These are phyloP conservation scores for Exocentrus adspersus DNA, from an alignment of 2,888 invertebrate genomes.

Conservation along the genomic window DNA sequence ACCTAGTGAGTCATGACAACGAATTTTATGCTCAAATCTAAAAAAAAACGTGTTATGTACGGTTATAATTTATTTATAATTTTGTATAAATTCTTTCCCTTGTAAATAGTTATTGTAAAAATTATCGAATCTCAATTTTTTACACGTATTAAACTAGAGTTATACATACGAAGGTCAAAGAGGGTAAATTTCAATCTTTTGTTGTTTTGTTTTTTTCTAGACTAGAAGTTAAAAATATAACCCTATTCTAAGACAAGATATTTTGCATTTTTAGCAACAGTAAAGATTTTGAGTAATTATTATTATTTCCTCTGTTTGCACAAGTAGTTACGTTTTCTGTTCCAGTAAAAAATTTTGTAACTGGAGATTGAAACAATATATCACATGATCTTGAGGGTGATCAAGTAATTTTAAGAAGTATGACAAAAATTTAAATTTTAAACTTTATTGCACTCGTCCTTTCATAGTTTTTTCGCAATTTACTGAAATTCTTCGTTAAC, in stretches of 20 bases:
- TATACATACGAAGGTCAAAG: slow-evolving; percentile 21
- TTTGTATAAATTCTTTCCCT: slow-evolving; percentile 37
- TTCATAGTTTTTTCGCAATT: too few species aligned
- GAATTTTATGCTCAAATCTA: slow-evolving; percentile 33
- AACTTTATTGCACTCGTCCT: too few species aligned
- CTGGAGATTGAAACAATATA: slow-evolving; percentile 30
- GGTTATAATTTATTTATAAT: slow-evolving; percentile 36
- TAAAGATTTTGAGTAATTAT: too few species aligned
- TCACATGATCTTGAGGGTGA: slow-evolving; percentile 5
- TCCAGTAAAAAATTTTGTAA: slow-evolving; percentile 19
- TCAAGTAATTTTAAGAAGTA: too few species aligned
- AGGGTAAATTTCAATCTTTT: slow-evolving; percentile 34
- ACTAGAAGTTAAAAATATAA: not conserved
- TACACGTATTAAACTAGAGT: slow-evolving; percentile 24
- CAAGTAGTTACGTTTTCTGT: slow-evolving; percentile 8
- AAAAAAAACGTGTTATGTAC: slow-evolving; percentile 25
- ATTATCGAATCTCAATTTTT: slow-evolving; percentile 38
- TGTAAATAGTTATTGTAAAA: slow-evolving; percentile 37
- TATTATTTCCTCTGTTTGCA: not conserved
- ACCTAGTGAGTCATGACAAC: slow-evolving; percentile 31
- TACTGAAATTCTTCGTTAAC: too few species aligned
- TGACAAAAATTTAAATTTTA: too few species aligned
- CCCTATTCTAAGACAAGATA: not conserved
- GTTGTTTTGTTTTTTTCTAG: slow-evolving; percentile 22
- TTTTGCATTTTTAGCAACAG: too few species aligned